These are phyloP conservation scores for Aegotheles bennettii DNA, from an alignment of 2,113 vertebrate genomes.

Conservation along the genomic window DNA sequence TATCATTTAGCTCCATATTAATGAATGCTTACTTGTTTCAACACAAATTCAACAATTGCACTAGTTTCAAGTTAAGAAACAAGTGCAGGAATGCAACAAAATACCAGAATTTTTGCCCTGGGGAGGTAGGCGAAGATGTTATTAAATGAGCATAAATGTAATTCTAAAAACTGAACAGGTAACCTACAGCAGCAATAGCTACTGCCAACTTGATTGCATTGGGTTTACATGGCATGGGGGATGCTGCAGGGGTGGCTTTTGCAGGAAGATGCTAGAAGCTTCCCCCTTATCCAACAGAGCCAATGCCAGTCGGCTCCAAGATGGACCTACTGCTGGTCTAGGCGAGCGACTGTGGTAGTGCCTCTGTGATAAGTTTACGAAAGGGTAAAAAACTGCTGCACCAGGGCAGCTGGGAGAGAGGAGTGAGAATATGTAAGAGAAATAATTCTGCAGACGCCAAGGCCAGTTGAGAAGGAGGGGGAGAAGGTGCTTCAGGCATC, in stretches of 20 bases:
- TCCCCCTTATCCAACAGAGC: neutral
- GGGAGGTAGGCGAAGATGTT: fast-evolving
- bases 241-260: neutral
- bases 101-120: neutral
- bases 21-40: neutral
- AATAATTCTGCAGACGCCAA: neutral
- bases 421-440: too few relatives aligned
- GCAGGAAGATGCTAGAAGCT: neutral
- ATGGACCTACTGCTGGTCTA: fast-evolving
- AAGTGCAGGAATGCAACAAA: neutral
- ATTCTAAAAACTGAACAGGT: neutral
- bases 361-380: neutral
- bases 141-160: neutral
- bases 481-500: fast-evolving
- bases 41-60: neutral
- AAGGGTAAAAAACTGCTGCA: neutral
- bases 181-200: neutral
- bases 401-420: neutral
- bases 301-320: neutral
- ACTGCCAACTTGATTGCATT: neutral
- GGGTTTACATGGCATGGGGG: fast-evolving
- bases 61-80: neutral
- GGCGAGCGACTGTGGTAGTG: fast-evolving
- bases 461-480: neutral
- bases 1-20: neutral